Percentiles rank a stretch among this genome's conserved stretches.
Conservation (phyloP, 2,888 invertebrate species). For the Ennomos fuscantarius region DNA sequence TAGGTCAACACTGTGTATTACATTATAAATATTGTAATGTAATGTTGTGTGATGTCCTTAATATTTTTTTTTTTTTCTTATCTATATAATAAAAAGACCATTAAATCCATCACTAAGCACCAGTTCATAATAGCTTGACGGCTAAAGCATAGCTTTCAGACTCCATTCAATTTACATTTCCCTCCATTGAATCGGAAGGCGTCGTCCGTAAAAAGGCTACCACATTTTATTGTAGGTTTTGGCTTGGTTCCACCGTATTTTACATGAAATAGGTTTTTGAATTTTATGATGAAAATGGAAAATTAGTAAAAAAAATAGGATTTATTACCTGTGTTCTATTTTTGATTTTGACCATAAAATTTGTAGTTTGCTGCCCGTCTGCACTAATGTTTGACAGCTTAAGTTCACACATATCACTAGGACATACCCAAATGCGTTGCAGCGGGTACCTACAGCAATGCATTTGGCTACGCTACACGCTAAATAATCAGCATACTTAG, state of each 20-base stretch:
- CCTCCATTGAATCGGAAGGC: constrained; percentile 37
- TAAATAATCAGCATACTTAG: too few relatives aligned
- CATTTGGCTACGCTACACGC: too few relatives aligned
- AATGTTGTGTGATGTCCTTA: too few relatives aligned
- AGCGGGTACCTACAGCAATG: too few relatives aligned
- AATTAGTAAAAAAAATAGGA: neutral
- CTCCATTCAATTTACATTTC: constrained; percentile 40
- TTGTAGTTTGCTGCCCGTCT: too few relatives aligned
- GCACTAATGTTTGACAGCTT: too few relatives aligned
- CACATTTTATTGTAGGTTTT: constrained; percentile 16
- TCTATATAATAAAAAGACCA: neutral
- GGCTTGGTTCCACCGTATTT: constrained; percentile 8
- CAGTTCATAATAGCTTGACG: neutral
- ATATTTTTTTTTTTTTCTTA: too few relatives aligned
- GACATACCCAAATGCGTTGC: too few relatives aligned
- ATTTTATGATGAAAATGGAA: constrained; percentile 6
- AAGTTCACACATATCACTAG: too few relatives aligned
- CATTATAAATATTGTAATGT: too few relatives aligned
- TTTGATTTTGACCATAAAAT: too few relatives aligned
- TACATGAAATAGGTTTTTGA: constrained; percentile 18
- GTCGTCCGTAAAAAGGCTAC: constrained; percentile 6
- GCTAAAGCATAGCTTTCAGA: constrained; percentile 26
- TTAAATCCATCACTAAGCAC: neutral
- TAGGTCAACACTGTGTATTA: too few relatives aligned
- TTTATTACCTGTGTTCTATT: neutral